phyloP scores from a whole-genome alignment of 2,888 invertebrate species.

The Ormia ochracea region DNA sequence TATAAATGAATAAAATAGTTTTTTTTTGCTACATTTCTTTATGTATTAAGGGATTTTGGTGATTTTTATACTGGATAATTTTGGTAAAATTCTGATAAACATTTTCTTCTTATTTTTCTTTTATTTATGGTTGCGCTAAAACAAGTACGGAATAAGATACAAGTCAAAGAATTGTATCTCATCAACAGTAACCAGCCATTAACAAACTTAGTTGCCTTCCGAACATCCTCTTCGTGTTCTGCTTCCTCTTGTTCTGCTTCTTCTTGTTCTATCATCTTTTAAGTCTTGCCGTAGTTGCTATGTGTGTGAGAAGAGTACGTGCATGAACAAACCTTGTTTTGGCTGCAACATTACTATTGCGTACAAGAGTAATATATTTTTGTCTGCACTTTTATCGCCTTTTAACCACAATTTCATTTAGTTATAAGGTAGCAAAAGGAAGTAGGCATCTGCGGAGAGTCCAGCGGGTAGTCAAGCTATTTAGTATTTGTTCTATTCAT shows the following conservation, averaged over 20 bases:
- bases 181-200: slow-evolving; percentile 48
- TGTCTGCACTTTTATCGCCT: not conserved
- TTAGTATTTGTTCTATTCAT: not conserved
- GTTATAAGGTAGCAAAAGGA: not conserved
- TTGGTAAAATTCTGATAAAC: too few species aligned
- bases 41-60: too few species aligned
- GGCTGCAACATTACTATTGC: slow-evolving; percentile 12
- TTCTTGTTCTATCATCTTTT: not conserved
- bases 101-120: too few species aligned
- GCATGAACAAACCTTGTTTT: not conserved
- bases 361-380: not conserved
- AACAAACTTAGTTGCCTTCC: slow-evolving; percentile 40
- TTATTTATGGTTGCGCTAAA: too few species aligned
- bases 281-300: not conserved
- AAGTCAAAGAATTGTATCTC: slow-evolving; percentile 54
- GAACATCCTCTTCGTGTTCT: slow-evolving; percentile 16
- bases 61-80: too few species aligned
- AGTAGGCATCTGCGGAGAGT: not conserved
- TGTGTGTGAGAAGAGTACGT: not conserved
- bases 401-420: not conserved
- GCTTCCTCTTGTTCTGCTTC: not conserved
- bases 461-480: not conserved
- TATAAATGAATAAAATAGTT: too few species aligned
- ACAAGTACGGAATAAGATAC: slow-evolving; percentile 60
- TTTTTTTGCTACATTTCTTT: too few species aligned